Base-by-base conservation (phyloP, 1,140 invertebrate species). In the Ceratoteleas bidentatus region DNA sequence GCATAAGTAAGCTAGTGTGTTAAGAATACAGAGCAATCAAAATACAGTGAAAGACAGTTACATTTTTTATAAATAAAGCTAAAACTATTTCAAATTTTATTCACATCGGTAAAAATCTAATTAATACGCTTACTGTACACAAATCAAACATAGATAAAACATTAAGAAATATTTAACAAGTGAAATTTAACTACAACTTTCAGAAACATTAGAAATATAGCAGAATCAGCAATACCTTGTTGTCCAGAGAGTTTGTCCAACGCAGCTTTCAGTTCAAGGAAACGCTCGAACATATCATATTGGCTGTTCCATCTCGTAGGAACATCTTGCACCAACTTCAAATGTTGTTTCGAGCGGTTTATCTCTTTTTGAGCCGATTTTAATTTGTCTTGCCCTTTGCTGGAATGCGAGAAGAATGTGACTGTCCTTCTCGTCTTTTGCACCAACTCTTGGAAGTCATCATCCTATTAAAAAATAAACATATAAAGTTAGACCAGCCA, bases 241-340 rank as follows among this genome's bases (percentile, higher is more conserved):
- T 24, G n/a, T 43, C 40, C 40, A 43, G 40, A 43, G 6, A 9
- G n/a, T 10, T 43, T 1, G n/a, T 43, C 6, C 40, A 53, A 33
- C 2, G 14, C 14, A 24, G 6, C 15, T 9, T 53, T 53, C n/a
- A 53, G 8, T 24, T 32, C 15, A 2, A 16, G 7, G 8, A 53
- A 32, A 33, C 15, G 15, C 8, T 53, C 7, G 7, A 53, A 33
- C 50, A 53, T 53, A 8, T 53, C 50, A n/a, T 53, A 9, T 32
- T 53, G 15, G 3, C 15, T 53, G 24, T 53, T 53, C 50, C 50
- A 53, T 10, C 50, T 16, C 7, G 50, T 53, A 9, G 15, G 8
- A 9, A 53, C 50, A 9, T 53, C 50, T 53, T 53, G 50, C 7
- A 32, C 32, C 16, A 53, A 50, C 13, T 50, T 3, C 13, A 50